Conservation (phyloP, 2,888 invertebrate genomes). For the Carabus problematicus region DNA sequence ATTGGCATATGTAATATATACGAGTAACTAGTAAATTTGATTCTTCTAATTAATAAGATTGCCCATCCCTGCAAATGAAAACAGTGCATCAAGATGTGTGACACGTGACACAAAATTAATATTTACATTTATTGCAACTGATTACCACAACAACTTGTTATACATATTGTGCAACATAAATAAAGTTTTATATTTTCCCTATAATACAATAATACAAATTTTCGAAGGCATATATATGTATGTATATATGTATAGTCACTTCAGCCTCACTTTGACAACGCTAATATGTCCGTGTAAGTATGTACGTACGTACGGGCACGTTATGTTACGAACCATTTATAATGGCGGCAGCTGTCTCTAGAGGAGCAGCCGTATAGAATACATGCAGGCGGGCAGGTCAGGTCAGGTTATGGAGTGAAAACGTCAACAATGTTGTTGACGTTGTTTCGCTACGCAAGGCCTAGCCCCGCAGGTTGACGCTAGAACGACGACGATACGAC, state of each 20-base stretch:
- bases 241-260: slow-evolving; percentile 27
- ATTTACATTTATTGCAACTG: slow-evolving; percentile 52
- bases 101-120: slow-evolving; percentile 45
- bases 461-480: slow-evolving; percentile 28
- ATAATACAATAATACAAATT: slow-evolving; percentile 43
- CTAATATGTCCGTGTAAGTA: not conserved
- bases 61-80: not conserved
- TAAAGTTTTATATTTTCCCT: slow-evolving; percentile 43
- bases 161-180: slow-evolving; percentile 43
- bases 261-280: slow-evolving; percentile 25
- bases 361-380: slow-evolving; percentile 12
- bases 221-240: slow-evolving; percentile 35
- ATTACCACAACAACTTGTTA: slow-evolving; percentile 50
- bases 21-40: slow-evolving; percentile 1
- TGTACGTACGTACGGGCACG: not conserved
- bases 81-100: slow-evolving; percentile 23
- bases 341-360: slow-evolving; percentile 8
- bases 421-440: slow-evolving; percentile 6
- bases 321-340: not conserved
- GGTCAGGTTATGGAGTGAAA: slow-evolving; percentile 30
- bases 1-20: too few species aligned
- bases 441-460: slow-evolving; percentile 28
- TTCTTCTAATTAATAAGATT: not conserved
- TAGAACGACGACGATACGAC: slow-evolving; percentile 19
- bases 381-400: slow-evolving; percentile 34